phyloP scores from a whole-genome alignment of 2,113 vertebrate genomes.

The Pachycephala philippinensis region DNA sequence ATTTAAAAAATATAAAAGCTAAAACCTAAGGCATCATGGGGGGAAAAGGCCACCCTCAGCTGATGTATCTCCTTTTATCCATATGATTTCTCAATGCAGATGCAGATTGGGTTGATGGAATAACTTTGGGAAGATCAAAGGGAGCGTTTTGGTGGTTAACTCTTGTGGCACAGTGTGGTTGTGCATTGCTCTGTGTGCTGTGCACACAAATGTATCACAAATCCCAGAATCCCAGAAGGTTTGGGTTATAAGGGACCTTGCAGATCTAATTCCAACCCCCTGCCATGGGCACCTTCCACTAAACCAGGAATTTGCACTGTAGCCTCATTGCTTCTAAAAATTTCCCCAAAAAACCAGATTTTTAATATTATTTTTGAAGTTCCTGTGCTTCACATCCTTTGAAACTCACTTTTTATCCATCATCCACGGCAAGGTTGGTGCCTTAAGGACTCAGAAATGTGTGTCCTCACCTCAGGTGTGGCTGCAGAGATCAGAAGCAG shows the following conservation, averaged over 20 bases:
- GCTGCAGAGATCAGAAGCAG: neutral
- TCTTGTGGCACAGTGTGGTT: fast-evolving
- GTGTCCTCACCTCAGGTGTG: neutral
- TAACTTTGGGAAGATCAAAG: neutral
- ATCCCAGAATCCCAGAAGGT: neutral
- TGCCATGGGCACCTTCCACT: neutral
- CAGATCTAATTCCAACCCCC: neutral
- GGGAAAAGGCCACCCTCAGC: neutral
- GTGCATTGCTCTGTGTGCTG: fast-evolving
- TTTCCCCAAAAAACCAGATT: fast-evolving
- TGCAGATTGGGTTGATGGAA: fast-evolving
- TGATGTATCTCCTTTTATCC: neutral
- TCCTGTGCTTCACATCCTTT: neutral
- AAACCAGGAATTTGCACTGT: neutral
- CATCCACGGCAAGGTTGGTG: neutral
- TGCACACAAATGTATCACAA: neutral
- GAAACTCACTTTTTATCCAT: neutral
- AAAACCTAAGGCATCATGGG: too few relatives aligned
- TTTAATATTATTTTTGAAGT: neutral
- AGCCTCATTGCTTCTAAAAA: neutral
- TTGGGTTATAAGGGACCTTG: neutral
- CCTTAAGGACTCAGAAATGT: neutral
- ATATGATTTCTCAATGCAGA: neutral
- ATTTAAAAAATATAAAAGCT: too few relatives aligned
- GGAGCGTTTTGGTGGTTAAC: neutral